phyloP scores from a whole-genome alignment of 2,113 vertebrate species.

The Proterorhinus semilunaris region DNA sequence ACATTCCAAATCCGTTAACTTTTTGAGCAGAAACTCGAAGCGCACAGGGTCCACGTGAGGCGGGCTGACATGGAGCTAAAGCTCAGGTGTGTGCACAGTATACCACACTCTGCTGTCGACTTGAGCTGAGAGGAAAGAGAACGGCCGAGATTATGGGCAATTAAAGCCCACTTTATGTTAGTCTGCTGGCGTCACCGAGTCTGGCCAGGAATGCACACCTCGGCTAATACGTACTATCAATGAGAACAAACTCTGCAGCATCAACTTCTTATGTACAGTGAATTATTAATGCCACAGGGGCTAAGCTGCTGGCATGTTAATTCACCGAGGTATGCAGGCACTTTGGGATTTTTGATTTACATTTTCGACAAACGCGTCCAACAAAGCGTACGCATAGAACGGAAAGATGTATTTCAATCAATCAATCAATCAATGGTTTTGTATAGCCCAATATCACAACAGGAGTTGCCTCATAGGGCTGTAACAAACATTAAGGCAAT shows the following conservation, averaged over 20 bases:
- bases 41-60: slow-evolving; percentile 19
- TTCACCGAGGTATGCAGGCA: slow-evolving; percentile 25
- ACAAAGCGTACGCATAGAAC: neutral
- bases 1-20: slow-evolving; percentile 34
- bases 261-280: slow-evolving; percentile 67
- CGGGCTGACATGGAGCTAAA: slow-evolving; percentile 46
- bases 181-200: slow-evolving; percentile 71
- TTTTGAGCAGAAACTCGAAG: slow-evolving; percentile 36
- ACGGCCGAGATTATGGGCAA: slow-evolving; percentile 67
- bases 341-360: slow-evolving; percentile 14
- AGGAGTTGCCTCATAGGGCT: no score
- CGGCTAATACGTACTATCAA: slow-evolving; percentile 73
- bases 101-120: slow-evolving; percentile 58
- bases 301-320: slow-evolving; percentile 32
- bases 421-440: no score
- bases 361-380: neutral
- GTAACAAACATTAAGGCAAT: no score
- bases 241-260: slow-evolving; percentile 67
- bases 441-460: no score
- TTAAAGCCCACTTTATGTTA: slow-evolving; percentile 72
- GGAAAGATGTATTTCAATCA: no score
- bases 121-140: slow-evolving; percentile 54
- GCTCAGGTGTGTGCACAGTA: slow-evolving; percentile 47
- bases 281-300: slow-evolving; percentile 72
- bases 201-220: slow-evolving; percentile 72